phyloP scores from a whole-genome alignment of 2,113 vertebrate genomes.

The Oryzias curvinotus region DNA sequence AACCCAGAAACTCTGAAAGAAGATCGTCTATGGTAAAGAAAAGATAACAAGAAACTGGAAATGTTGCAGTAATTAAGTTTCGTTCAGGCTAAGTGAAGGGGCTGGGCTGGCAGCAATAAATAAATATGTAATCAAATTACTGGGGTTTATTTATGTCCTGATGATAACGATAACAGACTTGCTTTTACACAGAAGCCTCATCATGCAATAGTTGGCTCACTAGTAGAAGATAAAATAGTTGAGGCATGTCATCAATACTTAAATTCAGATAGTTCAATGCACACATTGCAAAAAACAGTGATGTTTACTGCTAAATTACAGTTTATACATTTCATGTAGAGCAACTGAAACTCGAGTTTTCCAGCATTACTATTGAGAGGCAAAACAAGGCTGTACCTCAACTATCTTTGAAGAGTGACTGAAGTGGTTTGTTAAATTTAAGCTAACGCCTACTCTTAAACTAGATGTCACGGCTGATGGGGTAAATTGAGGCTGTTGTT shows the following conservation, averaged over 20 bases:
- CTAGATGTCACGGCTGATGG: no score
- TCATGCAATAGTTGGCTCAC: constrained; percentile 1
- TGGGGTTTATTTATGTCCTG: constrained; percentile 19
- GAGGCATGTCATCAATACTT: no score
- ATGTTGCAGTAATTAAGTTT: constrained; percentile 11
- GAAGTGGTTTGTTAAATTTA: no score
- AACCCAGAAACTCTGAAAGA: constrained; percentile 4
- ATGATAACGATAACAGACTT: constrained; percentile 13
- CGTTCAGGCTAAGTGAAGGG: constrained; percentile 11
- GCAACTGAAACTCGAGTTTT: no score
- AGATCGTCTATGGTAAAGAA: constrained; percentile 12
- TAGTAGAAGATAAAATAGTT: background rate
- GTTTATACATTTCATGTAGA: no score
- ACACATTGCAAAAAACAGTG: no score
- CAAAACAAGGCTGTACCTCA: no score
- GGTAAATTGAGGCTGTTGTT: background rate
- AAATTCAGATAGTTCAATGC: no score
- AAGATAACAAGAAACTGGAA: constrained; percentile 11
- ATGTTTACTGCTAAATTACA: no score
- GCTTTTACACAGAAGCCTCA: constrained; percentile 15
- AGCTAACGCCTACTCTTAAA: no score
- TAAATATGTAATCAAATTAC: constrained; percentile 39
- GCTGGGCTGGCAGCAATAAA: constrained; percentile 34
- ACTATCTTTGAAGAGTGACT: no score
- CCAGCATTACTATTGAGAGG: no score